A percentile compares a stretch with the other conserved stretches of the same genome.
phyloP scores from a whole-genome alignment of 2,888 invertebrate species.

The Coelopa pilipes region DNA sequence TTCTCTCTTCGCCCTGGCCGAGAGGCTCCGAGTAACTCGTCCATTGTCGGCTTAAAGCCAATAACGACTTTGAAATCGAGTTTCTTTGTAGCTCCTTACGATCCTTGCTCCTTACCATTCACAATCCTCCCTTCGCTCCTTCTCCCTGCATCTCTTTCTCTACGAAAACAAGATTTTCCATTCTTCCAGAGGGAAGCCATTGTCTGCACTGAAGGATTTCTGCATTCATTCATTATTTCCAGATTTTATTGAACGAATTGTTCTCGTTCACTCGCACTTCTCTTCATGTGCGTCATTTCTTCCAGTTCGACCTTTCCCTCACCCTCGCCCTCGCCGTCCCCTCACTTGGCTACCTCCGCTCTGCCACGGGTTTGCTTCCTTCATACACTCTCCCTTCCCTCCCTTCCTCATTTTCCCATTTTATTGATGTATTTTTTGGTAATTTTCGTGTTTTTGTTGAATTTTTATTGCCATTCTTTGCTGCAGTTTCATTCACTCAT shows the following conservation, averaged over 20 bases:
- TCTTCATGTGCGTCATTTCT: slow-evolving; percentile 6
- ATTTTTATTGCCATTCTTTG: slow-evolving; percentile 34
- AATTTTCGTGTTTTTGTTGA: slow-evolving; percentile 22
- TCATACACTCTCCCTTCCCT: background rate
- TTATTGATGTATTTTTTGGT: slow-evolving; percentile 13
- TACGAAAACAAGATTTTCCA: background rate
- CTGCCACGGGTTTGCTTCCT: background rate
- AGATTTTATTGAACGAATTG: slow-evolving; percentile 17
- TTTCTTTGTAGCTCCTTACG: background rate
- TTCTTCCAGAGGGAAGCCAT: background rate
- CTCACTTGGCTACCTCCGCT: too few species aligned
- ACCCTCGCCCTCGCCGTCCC: background rate
- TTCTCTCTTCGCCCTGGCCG: too few species aligned
- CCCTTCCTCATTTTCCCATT: background rate
- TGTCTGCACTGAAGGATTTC: slow-evolving; percentile 23
- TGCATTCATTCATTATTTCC: slow-evolving; percentile 30
- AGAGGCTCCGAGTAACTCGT: background rate
- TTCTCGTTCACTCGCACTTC: slow-evolving; percentile 25
- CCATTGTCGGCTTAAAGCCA: slow-evolving; percentile 12
- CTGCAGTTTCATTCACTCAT: background rate
- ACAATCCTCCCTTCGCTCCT: background rate
- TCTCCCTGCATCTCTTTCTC: background rate
- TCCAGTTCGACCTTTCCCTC: background rate
- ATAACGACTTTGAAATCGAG: background rate
- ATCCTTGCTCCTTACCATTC: background rate